These are phyloP conservation scores for Drosophila eugracilis DNA, from an alignment of 1,140 invertebrate species.

Conservation along the genomic window DNA sequence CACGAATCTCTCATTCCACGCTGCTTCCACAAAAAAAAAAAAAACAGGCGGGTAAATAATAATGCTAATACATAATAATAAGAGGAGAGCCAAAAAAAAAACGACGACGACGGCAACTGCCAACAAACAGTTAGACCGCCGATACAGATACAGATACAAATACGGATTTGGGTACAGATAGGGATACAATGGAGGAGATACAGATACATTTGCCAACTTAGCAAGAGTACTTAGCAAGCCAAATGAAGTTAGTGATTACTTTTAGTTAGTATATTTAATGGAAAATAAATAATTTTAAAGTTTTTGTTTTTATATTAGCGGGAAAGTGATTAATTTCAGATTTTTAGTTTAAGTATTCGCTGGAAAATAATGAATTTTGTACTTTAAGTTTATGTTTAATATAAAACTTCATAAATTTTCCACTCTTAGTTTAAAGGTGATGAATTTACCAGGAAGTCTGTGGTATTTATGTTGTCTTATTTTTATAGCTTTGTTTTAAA, in stretches of 20 bases:
- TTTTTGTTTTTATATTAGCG: too few relatives aligned
- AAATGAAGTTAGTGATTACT: not conserved
- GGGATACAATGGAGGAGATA: slow-evolving; percentile 24
- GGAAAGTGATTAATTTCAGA: too few relatives aligned
- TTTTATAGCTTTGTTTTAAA: too few relatives aligned
- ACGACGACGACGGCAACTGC: slow-evolving; percentile 15
- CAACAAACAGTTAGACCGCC: slow-evolving; percentile 50
- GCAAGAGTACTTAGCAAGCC: not conserved
- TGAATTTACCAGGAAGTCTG: too few relatives aligned
- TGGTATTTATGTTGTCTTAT: too few relatives aligned
- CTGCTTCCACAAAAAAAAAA: slow-evolving; percentile 55
- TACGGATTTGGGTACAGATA: slow-evolving; percentile 13
- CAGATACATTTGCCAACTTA: slow-evolving; percentile 2
- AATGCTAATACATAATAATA: slow-evolving; percentile 81
- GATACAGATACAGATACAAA: slow-evolving; percentile 24
- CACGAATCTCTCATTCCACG: slow-evolving; percentile 81
- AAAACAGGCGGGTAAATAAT: slow-evolving; percentile 62
- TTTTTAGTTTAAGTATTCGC: too few relatives aligned
- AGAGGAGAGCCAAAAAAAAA: slow-evolving; percentile 30
- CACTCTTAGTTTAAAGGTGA: too few relatives aligned
- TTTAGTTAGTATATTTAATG: too few relatives aligned
- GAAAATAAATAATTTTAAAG: too few relatives aligned
- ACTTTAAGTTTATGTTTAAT: too few relatives aligned
- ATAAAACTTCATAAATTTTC: too few relatives aligned
- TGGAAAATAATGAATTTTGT: too few relatives aligned